Base-by-base conservation (phyloP, 1,140 invertebrate genomes). In the Diachasmimorpha longicaudata region DNA sequence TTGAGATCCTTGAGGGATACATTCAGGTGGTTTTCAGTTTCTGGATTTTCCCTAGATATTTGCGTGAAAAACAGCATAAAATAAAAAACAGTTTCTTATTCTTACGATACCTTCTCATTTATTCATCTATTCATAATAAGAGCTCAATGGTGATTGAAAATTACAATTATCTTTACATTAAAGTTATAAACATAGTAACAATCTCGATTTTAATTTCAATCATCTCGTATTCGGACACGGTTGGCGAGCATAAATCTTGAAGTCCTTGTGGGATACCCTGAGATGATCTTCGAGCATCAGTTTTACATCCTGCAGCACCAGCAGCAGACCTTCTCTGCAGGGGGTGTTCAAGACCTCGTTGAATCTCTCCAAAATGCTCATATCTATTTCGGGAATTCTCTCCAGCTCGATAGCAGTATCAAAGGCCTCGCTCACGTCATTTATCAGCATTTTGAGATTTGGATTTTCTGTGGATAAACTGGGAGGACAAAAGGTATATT, bases 111-210 rank as follows among this genome's bases (percentile, higher is more conserved):
- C n/a, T n/a, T n/a, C n/a, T n/a, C n/a, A n/a, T n/a, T n/a, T n/a
- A n/a, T n/a, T n/a, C n/a, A n/a, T n/a, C n/a, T n/a, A n/a, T n/a
- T n/a, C n/a, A n/a, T n/a, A n/a, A n/a, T n/a, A n/a, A n/a, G n/a
- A n/a, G n/a, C n/a, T n/a, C n/a, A n/a, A n/a, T n/a, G n/a, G n/a
- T n/a, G n/a, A n/a, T n/a, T n/a, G 37, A 5, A 39, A 10, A 39
- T 67, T 25, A 8, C 10, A 67, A 6, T 5, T 19, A 8, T 19
- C 31, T 10, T 3, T 25, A 21, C 23, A 16, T 73, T 73, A 14
- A 78, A 6, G 88, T 81, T 80, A 85, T 83, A 63, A 85, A 89
- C 68, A 86, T 82, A 79, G 78, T 87, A 86, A 13, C 72, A 85
- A 80, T 21, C 86, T 82, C 66, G 81, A 81, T 37, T 84, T 42